These are phyloP conservation scores for Atrichornis clamosus DNA, from an alignment of 2,113 vertebrate genomes.

Conservation along the genomic window DNA sequence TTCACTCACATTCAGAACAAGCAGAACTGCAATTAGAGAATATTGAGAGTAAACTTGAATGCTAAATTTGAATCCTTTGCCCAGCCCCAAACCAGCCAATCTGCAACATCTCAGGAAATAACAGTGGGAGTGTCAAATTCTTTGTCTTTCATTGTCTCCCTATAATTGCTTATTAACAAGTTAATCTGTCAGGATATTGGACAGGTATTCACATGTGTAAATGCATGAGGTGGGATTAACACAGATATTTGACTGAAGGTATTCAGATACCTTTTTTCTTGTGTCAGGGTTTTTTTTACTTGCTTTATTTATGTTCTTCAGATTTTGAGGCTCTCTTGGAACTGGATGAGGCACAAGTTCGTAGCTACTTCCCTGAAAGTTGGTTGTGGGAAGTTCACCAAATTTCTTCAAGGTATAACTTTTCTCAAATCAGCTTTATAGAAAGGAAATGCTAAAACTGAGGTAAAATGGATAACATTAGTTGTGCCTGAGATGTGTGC, in stretches of 20 bases:
- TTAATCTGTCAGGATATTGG: background rate
- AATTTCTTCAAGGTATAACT: constrained; percentile 63
- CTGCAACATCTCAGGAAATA: background rate
- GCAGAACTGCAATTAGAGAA: background rate
- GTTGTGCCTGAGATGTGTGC: fast-evolving
- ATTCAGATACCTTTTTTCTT: background rate
- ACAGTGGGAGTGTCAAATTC: background rate
- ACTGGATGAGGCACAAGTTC: constrained; percentile 70
- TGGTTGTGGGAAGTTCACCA: constrained; percentile 93
- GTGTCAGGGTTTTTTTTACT: background rate
- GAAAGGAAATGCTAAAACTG: background rate
- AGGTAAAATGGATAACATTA: background rate
- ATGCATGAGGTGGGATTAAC: background rate
- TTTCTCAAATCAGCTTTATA: background rate
- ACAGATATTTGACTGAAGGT: background rate
- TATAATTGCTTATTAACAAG: background rate
- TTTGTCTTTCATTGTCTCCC: background rate
- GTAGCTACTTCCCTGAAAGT: constrained; percentile 94
- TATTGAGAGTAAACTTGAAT: background rate
- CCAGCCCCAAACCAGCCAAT: background rate
- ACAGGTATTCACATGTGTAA: background rate
- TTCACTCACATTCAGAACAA: background rate
- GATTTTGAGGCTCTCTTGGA: constrained; percentile 72
- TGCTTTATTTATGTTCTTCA: constrained; percentile 31
- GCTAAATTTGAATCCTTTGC: background rate